Conservation (phyloP, 2,113 vertebrate genomes). For the Callaeas wilsoni region DNA sequence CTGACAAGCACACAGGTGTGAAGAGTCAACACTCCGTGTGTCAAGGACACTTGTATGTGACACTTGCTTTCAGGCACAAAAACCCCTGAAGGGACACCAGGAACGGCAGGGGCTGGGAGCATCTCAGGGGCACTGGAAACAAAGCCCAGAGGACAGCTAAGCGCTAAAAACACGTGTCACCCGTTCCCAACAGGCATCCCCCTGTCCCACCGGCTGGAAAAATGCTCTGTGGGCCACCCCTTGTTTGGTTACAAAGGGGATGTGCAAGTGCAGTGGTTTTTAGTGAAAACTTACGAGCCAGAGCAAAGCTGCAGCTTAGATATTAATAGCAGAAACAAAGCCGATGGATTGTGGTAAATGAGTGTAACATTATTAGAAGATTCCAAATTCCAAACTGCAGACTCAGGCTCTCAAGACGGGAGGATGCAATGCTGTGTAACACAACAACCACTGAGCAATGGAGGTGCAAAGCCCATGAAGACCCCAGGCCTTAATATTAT, state of each 20-base stretch:
- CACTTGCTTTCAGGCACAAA: background rate
- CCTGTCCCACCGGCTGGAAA: accelerated
- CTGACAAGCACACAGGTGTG: background rate
- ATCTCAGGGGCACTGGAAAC: background rate
- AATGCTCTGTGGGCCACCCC: accelerated
- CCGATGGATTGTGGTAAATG: background rate
- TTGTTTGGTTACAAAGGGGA: background rate
- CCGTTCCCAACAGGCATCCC: background rate
- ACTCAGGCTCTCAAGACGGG: no score
- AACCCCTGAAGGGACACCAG: background rate
- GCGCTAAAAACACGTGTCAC: accelerated
- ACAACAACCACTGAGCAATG: accelerated
- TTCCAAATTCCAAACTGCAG: background rate
- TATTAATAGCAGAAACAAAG: background rate
- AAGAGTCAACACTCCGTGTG: accelerated
- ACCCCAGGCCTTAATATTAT: background rate
- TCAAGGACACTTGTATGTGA: background rate
- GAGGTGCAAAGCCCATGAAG: background rate
- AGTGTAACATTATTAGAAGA: background rate
- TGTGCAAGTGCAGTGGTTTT: accelerated
- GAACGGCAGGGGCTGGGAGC: background rate
- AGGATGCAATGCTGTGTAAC: background rate
- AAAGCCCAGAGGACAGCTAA: background rate
- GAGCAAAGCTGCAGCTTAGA: background rate
- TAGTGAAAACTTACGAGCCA: background rate